Evolutionary conservation across 2,113 vertebrate genomes (phyloP).

Genomic region (Indicator maculatus): DNA sequence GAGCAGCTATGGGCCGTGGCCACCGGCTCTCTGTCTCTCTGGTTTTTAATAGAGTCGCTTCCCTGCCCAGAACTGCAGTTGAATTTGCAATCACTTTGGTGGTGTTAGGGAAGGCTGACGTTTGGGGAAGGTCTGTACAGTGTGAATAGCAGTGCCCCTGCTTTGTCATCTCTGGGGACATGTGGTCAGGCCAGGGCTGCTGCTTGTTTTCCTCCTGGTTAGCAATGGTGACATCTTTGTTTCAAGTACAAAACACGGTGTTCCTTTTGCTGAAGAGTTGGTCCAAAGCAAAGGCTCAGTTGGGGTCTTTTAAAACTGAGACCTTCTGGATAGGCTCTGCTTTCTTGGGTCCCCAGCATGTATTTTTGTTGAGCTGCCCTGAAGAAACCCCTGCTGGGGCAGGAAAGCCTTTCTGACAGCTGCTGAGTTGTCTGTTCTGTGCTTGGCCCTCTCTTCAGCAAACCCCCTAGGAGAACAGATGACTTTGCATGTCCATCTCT

Average conservation of each 20-base stretch:
- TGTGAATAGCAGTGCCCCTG: not conserved
- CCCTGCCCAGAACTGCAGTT: conserved; percentile 30
- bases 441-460: not conserved
- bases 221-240: not conserved
- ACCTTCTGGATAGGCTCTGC: not conserved
- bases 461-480: not conserved
- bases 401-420: not conserved
- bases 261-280: not conserved
- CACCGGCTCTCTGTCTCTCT: conserved; percentile 2
- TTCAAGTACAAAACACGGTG: not conserved
- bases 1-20: conserved; percentile 53
- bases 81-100: conserved; percentile 9
- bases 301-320: not conserved
- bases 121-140: conserved; percentile 16
- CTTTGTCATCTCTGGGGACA: not conserved
- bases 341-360: not conserved
- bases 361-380: not conserved
- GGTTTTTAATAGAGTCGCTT: conserved; percentile 23
- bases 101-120: conserved; percentile 16
- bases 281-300: not conserved
- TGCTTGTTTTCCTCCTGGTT: not conserved
- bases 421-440: not conserved
- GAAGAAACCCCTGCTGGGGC: not conserved
- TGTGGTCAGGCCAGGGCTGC: not conserved
- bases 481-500: not conserved